Percentiles rank a stretch among this genome's conserved stretches.
These are phyloP conservation scores for Heteronetta atricapilla DNA, from an alignment of 2,113 vertebrate species.

Conservation along the genomic window DNA sequence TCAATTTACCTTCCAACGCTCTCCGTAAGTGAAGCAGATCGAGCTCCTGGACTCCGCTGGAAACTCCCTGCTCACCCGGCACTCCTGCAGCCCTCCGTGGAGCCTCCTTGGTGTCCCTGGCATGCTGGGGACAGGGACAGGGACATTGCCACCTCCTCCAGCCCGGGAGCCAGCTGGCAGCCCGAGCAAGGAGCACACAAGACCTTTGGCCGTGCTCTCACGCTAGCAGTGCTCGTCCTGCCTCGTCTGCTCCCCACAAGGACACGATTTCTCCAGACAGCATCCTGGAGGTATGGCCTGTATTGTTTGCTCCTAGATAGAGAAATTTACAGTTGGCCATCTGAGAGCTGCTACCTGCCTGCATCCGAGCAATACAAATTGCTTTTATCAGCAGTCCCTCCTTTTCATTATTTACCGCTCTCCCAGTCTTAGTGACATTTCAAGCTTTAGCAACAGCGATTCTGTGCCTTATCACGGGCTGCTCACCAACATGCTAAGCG, in stretches of 20 bases:
- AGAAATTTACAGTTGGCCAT: slow-evolving; percentile 45
- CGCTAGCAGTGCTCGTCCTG: rapidly evolving
- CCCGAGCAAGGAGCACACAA: not conserved
- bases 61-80: rapidly evolving
- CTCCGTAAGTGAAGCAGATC: not conserved
- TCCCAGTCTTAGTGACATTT: slow-evolving; percentile 5
- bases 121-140: not conserved
- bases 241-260: not conserved
- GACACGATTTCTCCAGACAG: slow-evolving; percentile 2
- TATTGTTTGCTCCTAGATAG: not conserved
- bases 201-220: slow-evolving; percentile 6
- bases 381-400: slow-evolving; percentile 30
- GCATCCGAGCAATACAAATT: slow-evolving; percentile 38
- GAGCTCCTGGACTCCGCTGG: not conserved
- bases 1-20: not conserved
- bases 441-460: not conserved
- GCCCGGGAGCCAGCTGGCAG: not conserved
- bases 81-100: not conserved
- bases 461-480: not conserved
- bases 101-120: not conserved
- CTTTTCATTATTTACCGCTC: slow-evolving; percentile 20
- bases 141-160: not conserved
- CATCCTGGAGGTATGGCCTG: not conserved
- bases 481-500: not conserved
- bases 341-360: slow-evolving; percentile 34